Conservation (phyloP, 2,113 vertebrate genomes). For the Mirza zaza region DNA sequence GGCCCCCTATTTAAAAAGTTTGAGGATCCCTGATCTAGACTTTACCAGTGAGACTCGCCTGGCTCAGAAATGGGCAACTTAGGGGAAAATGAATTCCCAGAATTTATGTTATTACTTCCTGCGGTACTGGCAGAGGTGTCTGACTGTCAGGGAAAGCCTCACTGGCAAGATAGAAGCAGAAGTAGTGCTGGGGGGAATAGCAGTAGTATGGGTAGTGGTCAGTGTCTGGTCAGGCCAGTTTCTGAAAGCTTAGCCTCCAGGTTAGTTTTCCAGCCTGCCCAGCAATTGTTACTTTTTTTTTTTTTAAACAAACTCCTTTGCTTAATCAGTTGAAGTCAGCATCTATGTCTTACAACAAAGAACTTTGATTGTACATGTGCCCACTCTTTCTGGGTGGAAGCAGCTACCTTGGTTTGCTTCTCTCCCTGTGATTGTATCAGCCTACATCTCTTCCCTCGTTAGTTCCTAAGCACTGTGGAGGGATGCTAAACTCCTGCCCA, state of each 20-base stretch:
- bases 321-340: background rate
- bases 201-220: accelerated
- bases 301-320: background rate
- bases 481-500: background rate
- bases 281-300: background rate
- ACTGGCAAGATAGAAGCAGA: background rate
- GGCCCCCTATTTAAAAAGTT: no score
- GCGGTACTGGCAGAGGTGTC: background rate
- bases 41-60: background rate
- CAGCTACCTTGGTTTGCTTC: background rate
- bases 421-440: no score
- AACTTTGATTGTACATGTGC: background rate
- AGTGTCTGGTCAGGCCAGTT: background rate
- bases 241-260: background rate
- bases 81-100: background rate
- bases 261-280: background rate
- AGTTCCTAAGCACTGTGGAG: background rate
- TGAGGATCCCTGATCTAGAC: background rate
- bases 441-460: background rate
- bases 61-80: background rate
- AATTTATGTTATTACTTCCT: background rate
- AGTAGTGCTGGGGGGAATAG: background rate
- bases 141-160: background rate
- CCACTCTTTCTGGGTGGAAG: background rate
- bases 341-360: background rate